phyloP scores from a whole-genome alignment of 2,113 vertebrate genomes.

The Burhinus oedicnemus region DNA sequence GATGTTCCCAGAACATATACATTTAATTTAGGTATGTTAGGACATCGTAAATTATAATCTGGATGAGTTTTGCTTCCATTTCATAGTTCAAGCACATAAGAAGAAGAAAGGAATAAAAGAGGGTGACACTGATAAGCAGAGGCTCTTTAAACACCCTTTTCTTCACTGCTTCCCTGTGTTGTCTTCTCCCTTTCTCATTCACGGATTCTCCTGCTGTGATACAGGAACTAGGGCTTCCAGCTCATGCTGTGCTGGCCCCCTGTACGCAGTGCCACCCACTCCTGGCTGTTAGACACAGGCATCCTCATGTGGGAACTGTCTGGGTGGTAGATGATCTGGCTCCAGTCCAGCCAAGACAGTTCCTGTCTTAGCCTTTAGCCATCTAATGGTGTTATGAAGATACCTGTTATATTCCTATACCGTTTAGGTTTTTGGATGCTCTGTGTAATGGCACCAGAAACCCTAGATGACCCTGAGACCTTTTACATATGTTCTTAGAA shows the following conservation, averaged over 20 bases:
- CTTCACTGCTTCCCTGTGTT: not conserved
- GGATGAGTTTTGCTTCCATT: not conserved
- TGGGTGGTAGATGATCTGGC: not conserved
- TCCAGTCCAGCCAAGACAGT: not conserved
- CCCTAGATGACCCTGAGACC: not conserved
- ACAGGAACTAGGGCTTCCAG: conserved; percentile 27
- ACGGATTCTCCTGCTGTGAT: not conserved
- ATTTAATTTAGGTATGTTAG: not conserved
- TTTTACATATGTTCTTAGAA: not conserved
- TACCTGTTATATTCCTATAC: not conserved
- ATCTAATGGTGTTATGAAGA: not conserved
- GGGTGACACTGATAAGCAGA: not conserved
- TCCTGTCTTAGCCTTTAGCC: not conserved
- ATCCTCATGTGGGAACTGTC: not conserved
- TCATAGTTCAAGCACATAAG: not conserved
- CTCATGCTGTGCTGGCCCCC: not conserved
- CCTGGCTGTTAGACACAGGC: not conserved
- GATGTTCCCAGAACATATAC: not conserved
- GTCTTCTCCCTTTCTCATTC: not conserved
- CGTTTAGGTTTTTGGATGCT: not conserved
- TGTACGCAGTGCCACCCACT: not conserved
- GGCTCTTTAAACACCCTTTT: not conserved
- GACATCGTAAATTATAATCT: not conserved
- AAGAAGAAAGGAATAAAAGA: not conserved
- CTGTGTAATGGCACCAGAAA: not conserved